Evolutionary conservation across 2,797 vertebrate species (phyloP), one percentile per base, ranked within the genome.

Genomic region (Decapterus maruadsi): DNA sequence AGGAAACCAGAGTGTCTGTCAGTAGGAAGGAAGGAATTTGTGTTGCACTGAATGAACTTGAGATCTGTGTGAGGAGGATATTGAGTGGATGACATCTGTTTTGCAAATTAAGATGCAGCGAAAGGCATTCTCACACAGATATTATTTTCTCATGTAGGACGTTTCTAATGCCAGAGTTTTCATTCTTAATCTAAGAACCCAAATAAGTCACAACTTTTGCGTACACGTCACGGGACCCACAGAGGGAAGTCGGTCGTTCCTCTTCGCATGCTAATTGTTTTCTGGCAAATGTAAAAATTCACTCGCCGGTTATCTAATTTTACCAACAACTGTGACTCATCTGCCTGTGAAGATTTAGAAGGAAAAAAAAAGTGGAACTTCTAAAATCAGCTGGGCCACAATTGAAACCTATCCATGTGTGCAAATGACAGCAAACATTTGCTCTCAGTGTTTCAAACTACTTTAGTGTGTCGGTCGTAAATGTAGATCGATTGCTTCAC

Each of bases 21-120:
- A 85, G 91, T 85, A 90, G 90, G 90, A 89, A 93, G 92, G 89
- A 92, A 94, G 90, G 92, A 93, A 93, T 94, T 92, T 87, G 84
- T 22, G 68, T 87, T 91, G 90, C 89, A 90, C 89, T 86, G 91
- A 92, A 92, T 94, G 90, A 93, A 94, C 91, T 90, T 91, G 91
- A 93, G 91, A 90, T 89, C 72, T 90, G 83, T 89, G 84, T 69
- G 83, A 87, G 84, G 89, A 91, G 87, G 88, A 90, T 91, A 91
- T 91, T 92, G 87, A 91, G 87, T 92, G 73, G 77, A 85, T 87
- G 83, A 90, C 93, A 94, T 93, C 93, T 94, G 92, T 87, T 93
- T 92, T 89, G 81, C 68, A 80, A 92, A 91, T 94, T 91, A 91
- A 86, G 85, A 85, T 62, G 8, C 50, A 6, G 71, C 20, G 53